A percentile compares a stretch with the other conserved stretches of the same genome.
Evolutionary conservation across 2,113 vertebrate genomes (phyloP).

Genomic region (Corythaixoides concolor): DNA sequence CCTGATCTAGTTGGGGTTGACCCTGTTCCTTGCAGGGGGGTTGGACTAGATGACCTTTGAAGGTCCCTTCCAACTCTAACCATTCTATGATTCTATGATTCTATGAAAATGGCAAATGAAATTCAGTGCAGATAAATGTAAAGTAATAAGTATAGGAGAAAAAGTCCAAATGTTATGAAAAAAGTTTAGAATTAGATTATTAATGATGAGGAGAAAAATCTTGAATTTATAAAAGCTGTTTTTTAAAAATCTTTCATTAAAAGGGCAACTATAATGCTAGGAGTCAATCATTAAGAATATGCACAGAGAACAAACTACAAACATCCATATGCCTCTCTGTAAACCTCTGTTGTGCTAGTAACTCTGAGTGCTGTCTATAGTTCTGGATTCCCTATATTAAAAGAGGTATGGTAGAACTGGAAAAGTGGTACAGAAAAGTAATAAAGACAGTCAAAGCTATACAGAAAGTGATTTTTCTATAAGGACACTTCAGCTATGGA

Average conservation of each 20-base stretch:
- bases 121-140: not conserved
- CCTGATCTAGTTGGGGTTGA: too few species aligned
- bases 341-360: not conserved
- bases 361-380: not conserved
- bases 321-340: not conserved
- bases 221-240: not conserved
- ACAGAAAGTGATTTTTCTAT: rapidly evolving
- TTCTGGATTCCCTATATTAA: not conserved
- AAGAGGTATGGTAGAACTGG: not conserved
- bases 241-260: not conserved
- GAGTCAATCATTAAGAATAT: not conserved
- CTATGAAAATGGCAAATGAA: not conserved
- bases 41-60: too few species aligned
- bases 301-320: not conserved
- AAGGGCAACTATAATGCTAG: not conserved
- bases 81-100: too few species aligned
- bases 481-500: not conserved
- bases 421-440: not conserved
- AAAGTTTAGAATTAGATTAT: not conserved
- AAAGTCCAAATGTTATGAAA: not conserved
- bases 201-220: not conserved
- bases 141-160: not conserved
- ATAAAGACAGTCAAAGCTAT: not conserved
- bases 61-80: too few species aligned
- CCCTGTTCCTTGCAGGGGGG: too few species aligned